Base-by-base conservation (phyloP, 2,797 vertebrate species). In the Acanthurus tractus region DNA sequence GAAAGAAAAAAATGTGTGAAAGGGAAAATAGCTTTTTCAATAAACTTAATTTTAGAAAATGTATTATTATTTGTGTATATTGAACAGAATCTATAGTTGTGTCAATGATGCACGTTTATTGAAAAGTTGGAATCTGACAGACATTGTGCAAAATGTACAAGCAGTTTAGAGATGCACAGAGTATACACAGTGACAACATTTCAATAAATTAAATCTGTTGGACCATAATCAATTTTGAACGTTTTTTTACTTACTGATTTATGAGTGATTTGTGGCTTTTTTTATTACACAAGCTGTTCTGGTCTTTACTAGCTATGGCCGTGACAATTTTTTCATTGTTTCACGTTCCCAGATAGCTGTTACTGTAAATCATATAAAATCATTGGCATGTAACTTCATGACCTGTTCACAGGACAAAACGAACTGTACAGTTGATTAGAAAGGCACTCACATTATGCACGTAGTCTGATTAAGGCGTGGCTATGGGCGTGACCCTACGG, bases 11-110 rank as follows among this genome's bases (percentile, higher is more conserved):
- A n/a, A 34, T 34, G 56, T 67, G 71, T 81, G 15, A 52, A 65
- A 75, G 36, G 49, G 49, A 76, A 58, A 55, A 65, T 2, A 6
- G 14, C 7, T 62, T 74, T 65, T 65, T 82, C 44, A 15, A 64
- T 70, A 42, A 76, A 81, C 74, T 61, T 59, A 45, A 75, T 77
- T 78, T 81, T 78, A 53, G 46, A 52, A 74, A 78, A 76, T 74
- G 20, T 88, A 40, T 73, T 64, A 58, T 81, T 79, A n/a, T 70
- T 52, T 83, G 69, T 92, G 72, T 81, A 87, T 84, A 87, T 64
- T 74, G 70, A 79, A 62, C 53, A 77, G 22, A 74, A 66, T 70
- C 13, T 52, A 44, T 20, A 58, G 29, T 50, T 78, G 44, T 55
- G 55, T 68, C 62, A 53, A 46, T 66, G 22, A 42, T 29, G 23